phyloP scores from a whole-genome alignment of 2,113 vertebrate genomes.

The Stictonetta naevosa region DNA sequence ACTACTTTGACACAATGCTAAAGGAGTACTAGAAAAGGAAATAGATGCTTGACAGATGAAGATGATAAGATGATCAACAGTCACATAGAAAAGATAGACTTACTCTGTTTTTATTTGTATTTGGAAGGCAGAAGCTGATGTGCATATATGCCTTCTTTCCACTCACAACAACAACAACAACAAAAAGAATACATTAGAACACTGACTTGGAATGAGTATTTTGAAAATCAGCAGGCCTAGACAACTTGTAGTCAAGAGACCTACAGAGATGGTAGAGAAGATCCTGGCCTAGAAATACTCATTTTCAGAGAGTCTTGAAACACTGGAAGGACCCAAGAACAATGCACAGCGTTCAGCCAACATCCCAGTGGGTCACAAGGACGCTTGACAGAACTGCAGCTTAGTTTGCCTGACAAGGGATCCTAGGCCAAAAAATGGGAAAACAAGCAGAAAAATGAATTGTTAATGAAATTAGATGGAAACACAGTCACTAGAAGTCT shows the following conservation, averaged over 20 bases:
- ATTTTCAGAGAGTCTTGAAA: background rate
- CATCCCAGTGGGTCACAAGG: slow-evolving; percentile 5
- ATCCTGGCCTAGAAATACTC: background rate
- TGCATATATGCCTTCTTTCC: background rate
- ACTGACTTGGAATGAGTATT: background rate
- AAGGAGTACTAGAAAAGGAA: background rate
- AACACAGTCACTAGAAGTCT: background rate
- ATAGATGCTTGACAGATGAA: background rate
- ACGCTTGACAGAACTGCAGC: background rate
- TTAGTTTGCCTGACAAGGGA: background rate
- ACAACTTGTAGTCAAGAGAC: background rate
- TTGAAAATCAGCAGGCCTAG: background rate
- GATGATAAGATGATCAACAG: background rate
- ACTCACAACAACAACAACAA: background rate
- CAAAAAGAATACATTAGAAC: background rate
- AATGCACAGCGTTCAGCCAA: slow-evolving; percentile 35
- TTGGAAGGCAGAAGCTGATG: background rate
- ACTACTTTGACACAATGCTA: background rate
- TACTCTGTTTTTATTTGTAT: background rate
- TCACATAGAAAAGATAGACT: background rate
- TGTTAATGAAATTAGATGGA: background rate
- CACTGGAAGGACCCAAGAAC: background rate
- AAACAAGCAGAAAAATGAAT: background rate
- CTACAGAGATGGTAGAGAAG: background rate
- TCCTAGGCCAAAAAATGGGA: background rate